Evolutionary conservation across 2,797 vertebrate species (phyloP), one percentile per base, ranked within the genome.

Genomic region (Heliangelus exortis): DNA sequence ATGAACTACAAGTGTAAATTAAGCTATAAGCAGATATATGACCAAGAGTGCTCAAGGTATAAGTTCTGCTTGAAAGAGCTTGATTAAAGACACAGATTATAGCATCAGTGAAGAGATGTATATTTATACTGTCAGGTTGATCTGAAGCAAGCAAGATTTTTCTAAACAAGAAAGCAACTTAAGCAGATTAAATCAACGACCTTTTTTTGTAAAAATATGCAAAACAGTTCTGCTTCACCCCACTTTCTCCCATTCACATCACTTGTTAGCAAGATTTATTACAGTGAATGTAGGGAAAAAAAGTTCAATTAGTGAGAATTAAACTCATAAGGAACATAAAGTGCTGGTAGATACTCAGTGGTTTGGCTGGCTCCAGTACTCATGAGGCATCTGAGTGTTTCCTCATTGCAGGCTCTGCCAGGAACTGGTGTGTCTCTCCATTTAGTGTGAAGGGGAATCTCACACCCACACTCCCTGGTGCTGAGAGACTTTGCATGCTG

Each of bases 111-210:
- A 61, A 10, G 11, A 94, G 89, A 92, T 73, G 89, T 88, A 63
- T 92, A 92, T 87, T 93, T 89, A 62, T 77, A 61, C 23, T 57
- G 36, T 84, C 84, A 92, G 67, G 48, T 26, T 72, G 59, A 87
- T 85, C 15, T 76, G 76, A 93, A 92, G 87, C 41, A 91, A 95
- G 93, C 62, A 89, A 86, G 36, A 93, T 48, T n/a, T 89, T 94
- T 89, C 54, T 86, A 85, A 95, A 91, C 18, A 67, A 84, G 69
- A 80, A 54, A 87, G 19, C 53, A 72, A 81, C 5, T 57, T 71
- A 78, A 86, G 41, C n/a, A 51, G 48, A 84, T 87, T 82, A 77
- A 86, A 85, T 78, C 69, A 73, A 9, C 31, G n/a, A 55, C 31
- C 54, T 19, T 55, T 55, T 20, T 51, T 91, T 65, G 4, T 69